phyloP scores from a whole-genome alignment of 2,113 vertebrate species.

The Montifringilla adamsi region DNA sequence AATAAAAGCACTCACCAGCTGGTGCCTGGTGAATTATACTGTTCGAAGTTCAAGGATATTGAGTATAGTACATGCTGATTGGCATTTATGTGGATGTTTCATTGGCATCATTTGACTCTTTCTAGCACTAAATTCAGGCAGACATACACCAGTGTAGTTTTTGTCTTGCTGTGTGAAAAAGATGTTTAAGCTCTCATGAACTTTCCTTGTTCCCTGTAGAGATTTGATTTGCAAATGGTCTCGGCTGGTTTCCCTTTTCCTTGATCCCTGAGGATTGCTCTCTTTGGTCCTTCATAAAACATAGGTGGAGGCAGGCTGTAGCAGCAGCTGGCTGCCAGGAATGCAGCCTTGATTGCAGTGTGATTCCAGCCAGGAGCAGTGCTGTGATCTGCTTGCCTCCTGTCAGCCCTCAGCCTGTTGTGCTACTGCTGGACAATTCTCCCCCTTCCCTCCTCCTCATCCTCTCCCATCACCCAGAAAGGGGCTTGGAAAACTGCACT shows the following conservation, averaged over 20 bases:
- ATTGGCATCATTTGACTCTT: background rate
- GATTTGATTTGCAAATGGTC: background rate
- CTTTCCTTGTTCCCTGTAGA: background rate
- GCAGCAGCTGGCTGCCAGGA: background rate
- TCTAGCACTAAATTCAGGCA: background rate
- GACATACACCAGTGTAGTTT: background rate
- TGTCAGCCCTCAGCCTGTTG: background rate
- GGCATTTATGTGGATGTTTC: background rate
- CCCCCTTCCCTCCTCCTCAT: background rate
- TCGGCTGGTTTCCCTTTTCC: background rate
- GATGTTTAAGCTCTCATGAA: background rate
- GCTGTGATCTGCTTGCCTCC: background rate
- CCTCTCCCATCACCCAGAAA: background rate
- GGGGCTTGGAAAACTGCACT: background rate
- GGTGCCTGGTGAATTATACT: constrained; percentile 15
- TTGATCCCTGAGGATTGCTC: background rate
- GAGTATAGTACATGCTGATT: background rate
- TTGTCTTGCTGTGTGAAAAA: background rate
- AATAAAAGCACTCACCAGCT: constrained; percentile 55
- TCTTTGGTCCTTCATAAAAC: background rate
- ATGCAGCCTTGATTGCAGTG: background rate
- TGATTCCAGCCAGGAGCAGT: background rate
- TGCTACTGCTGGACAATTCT: background rate
- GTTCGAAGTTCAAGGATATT: background rate
- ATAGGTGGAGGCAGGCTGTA: background rate